Evolutionary conservation across 2,113 vertebrate genomes (phyloP).

Genomic region (Tragulus kanchil): DNA sequence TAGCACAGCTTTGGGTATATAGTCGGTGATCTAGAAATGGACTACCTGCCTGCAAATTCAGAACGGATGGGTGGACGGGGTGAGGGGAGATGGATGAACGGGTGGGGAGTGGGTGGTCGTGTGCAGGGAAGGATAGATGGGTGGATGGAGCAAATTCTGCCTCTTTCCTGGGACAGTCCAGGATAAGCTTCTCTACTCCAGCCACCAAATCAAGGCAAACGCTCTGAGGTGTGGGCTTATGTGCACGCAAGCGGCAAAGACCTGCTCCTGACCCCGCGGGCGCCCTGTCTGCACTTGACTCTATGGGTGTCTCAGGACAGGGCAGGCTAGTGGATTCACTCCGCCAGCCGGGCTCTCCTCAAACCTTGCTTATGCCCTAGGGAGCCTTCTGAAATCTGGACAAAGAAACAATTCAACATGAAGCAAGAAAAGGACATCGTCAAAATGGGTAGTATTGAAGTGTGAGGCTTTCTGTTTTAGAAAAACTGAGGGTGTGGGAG

Average conservation of each 20-base stretch:
- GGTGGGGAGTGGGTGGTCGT: no score
- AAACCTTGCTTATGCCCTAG: slow-evolving; percentile 56
- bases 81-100: neutral
- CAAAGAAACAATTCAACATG: slow-evolving; percentile 74
- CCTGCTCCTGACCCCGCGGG: neutral
- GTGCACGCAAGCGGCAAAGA: neutral
- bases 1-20: neutral
- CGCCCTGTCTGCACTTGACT: neutral
- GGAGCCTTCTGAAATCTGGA: slow-evolving; percentile 43
- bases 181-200: neutral
- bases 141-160: neutral
- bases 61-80: neutral
- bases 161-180: neutral
- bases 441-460: slow-evolving; percentile 76
- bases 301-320: neutral
- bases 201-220: neutral
- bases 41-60: neutral
- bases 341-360: neutral
- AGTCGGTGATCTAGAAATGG: neutral
- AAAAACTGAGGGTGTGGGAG: slow-evolving; percentile 78
- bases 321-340: neutral
- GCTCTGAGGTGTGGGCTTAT: neutral
- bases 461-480: slow-evolving; percentile 77
- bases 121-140: neutral
- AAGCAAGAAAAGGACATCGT: slow-evolving; percentile 68